A percentile compares a stretch with the other conserved stretches of the same genome.
phyloP scores from a whole-genome alignment of 2,888 invertebrate species.

The Odontocolon sp. region DNA sequence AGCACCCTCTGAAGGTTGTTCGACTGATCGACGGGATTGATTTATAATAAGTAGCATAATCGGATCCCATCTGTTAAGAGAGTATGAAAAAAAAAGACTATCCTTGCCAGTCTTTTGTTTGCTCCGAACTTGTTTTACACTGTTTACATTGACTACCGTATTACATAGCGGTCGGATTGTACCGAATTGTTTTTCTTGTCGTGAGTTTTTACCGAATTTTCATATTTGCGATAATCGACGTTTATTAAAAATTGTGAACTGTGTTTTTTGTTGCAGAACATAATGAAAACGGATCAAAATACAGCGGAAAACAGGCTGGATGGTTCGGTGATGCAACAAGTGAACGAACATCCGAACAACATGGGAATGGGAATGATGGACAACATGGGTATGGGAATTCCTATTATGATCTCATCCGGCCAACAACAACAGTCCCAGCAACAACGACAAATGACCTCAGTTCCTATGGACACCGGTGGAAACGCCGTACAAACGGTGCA shows the following conservation, averaged over 20 bases:
- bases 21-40: too few relatives aligned
- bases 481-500: conserved; percentile 75
- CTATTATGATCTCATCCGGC: conserved; percentile 73
- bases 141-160: conserved; percentile 67
- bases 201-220: too few relatives aligned
- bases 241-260: not conserved
- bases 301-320: conserved; percentile 77
- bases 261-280: conserved; percentile 65
- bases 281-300: conserved; percentile 76
- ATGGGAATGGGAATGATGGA: conserved; percentile 78
- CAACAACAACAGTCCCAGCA: conserved; percentile 63
- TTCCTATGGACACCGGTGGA: conserved; percentile 77
- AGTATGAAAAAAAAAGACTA: not conserved
- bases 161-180: not conserved
- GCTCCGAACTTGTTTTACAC: conserved; percentile 52
- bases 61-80: too few relatives aligned
- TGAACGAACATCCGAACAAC: conserved; percentile 74
- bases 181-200: not conserved
- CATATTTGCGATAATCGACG: too few relatives aligned
- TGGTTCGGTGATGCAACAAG: conserved; percentile 75
- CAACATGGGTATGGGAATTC: conserved; percentile 75
- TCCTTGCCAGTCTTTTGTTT: conserved; percentile 31
- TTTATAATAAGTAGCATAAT: too few relatives aligned
- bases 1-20: too few relatives aligned
- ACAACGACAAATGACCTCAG: conserved; percentile 76